Evolutionary conservation across 2,113 vertebrate species (phyloP).

Genomic region (Dipodomys spectabilis): DNA sequence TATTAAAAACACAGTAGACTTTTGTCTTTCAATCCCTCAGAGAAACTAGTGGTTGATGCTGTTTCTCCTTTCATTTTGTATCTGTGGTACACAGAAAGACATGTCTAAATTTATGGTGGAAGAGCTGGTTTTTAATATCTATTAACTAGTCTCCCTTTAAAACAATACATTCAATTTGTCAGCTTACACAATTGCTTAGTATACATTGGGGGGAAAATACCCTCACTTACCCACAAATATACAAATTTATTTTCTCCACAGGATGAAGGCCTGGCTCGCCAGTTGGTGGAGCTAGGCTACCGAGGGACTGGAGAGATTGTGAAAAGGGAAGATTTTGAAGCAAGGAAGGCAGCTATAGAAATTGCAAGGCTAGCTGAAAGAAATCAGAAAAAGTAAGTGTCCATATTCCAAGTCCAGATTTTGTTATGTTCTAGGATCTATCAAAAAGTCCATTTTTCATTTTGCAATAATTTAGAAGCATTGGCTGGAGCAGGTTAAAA

Average conservation of each 20-base stretch:
- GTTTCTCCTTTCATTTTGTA: slow-evolving; percentile 3
- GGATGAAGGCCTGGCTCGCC: slow-evolving; percentile 88
- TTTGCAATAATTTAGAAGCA: not conserved
- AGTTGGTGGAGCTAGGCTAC: slow-evolving; percentile 91
- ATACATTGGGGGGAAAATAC: not conserved
- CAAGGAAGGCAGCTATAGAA: slow-evolving; percentile 87
- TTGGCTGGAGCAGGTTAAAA: not conserved
- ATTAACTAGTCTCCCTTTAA: not conserved
- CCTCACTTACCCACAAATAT: not conserved
- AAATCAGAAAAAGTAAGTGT: slow-evolving; percentile 88
- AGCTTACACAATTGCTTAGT: not conserved
- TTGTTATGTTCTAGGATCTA: not conserved
- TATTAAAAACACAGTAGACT: slow-evolving; percentile 68
- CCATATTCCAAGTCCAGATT: not conserved
- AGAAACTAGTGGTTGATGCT: slow-evolving; percentile 54
- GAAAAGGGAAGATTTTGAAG: slow-evolving; percentile 90
- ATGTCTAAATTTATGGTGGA: slow-evolving; percentile 18
- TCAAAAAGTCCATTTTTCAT: not conserved
- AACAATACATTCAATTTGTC: not conserved
- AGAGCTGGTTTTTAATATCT: slow-evolving; percentile 10
- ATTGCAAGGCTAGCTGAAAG: slow-evolving; percentile 84
- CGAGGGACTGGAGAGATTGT: slow-evolving; percentile 87
- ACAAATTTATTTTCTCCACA: slow-evolving; percentile 70
- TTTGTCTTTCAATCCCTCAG: slow-evolving; percentile 54
- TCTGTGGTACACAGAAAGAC: not conserved